Percentiles rank a stretch among this genome's conserved stretches.
These are phyloP conservation scores for Chloropsis cyanopogon DNA, from an alignment of 2,113 vertebrate genomes.

Conservation along the genomic window DNA sequence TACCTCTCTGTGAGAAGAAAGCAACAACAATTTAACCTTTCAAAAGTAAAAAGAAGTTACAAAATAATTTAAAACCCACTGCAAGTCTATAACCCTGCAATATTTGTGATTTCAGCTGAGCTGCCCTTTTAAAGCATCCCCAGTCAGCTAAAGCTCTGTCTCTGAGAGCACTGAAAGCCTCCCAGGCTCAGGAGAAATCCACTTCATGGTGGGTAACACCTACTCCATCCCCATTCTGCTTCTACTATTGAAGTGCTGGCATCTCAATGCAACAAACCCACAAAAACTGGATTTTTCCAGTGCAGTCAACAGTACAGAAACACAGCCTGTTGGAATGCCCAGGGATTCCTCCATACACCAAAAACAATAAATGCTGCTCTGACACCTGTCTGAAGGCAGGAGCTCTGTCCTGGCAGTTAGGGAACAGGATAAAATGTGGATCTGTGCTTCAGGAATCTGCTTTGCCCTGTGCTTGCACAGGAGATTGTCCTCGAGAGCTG, in stretches of 20 bases:
- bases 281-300: neutral
- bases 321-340: neutral
- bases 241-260: neutral
- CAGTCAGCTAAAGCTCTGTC: neutral
- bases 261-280: neutral
- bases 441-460: neutral
- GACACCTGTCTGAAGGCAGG: neutral
- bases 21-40: neutral
- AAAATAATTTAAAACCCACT: neutral
- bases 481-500: neutral
- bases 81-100: neutral
- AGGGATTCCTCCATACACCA: neutral
- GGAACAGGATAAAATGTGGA: neutral
- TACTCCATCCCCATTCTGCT: neutral
- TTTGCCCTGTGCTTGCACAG: neutral
- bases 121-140: neutral
- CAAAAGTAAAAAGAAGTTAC: neutral
- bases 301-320: neutral
- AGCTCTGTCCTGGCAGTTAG: neutral
- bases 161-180: neutral
- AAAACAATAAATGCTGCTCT: neutral
- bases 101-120: neutral
- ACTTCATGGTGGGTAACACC: neutral
- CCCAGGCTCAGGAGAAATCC: neutral
- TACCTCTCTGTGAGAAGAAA: neutral